A percentile compares a stretch with the other conserved stretches of the same genome.
These are phyloP conservation scores for Typhlichthys subterraneus DNA, from an alignment of 2,797 vertebrate genomes.

Conservation along the genomic window DNA sequence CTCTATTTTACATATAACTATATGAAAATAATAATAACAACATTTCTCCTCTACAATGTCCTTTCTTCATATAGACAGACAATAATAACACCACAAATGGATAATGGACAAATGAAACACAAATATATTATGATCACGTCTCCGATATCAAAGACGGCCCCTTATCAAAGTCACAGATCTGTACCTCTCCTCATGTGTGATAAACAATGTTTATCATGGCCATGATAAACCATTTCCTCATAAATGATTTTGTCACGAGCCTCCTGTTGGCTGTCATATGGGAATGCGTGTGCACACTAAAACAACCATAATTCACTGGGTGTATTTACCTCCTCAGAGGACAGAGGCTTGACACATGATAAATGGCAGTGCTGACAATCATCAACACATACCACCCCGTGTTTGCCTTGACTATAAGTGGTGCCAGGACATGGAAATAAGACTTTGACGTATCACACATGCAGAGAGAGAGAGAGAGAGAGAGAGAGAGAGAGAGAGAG, in stretches of 20 bases:
- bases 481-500: constrained; percentile 24
- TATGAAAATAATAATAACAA: constrained; percentile 30
- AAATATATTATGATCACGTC: constrained; percentile 42
- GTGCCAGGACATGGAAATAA: constrained; percentile 89
- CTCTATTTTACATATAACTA: constrained; percentile 30
- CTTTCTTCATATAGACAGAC: constrained; percentile 32
- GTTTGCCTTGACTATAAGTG: constrained; percentile 91
- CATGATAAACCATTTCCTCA: constrained; percentile 86
- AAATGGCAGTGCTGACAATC: constrained; percentile 94
- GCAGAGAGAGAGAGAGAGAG: constrained; percentile 39
- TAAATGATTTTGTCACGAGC: constrained; percentile 79
- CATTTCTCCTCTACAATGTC: constrained; percentile 1
- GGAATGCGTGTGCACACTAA: constrained; percentile 88
- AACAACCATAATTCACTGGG: constrained; percentile 89
- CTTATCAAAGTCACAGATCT: constrained; percentile 50
- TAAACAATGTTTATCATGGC: constrained; percentile 73
- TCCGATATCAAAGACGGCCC: constrained; percentile 28
- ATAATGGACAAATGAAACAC: constrained; percentile 9
- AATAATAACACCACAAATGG: constrained; percentile 42
- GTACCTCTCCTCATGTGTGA: constrained; percentile 58
- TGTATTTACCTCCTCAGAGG: constrained; percentile 90
- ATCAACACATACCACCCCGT: constrained; percentile 85
- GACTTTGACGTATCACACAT: constrained; percentile 79
- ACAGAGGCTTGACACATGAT: constrained; percentile 92
- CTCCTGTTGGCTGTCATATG: constrained; percentile 84